Evolutionary conservation across 1,140 invertebrate genomes (phyloP).

Genomic region (Dufourea novaeangliae): DNA sequence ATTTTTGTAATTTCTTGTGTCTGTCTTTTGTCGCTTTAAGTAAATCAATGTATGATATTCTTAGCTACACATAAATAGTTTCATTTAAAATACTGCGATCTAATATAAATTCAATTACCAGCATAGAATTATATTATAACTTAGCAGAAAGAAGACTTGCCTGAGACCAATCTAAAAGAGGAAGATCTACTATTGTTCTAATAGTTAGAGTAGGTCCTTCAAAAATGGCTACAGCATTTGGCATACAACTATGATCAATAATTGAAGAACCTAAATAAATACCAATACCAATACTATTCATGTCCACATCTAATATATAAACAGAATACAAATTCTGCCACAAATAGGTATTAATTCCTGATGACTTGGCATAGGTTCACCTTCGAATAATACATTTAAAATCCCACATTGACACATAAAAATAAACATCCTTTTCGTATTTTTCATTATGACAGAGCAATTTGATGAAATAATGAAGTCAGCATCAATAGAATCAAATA

Average conservation of each 20-base stretch:
- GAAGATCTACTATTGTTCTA: slow-evolving; percentile 87
- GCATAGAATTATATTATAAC: no score
- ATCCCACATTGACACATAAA: slow-evolving; percentile 86
- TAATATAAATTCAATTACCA: background rate
- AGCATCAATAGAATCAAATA: background rate
- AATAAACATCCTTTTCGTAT: slow-evolving; percentile 88
- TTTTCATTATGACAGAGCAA: slow-evolving; percentile 88
- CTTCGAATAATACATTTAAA: slow-evolving; percentile 85
- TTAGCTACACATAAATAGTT: slow-evolving; percentile 83
- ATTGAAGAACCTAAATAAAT: slow-evolving; percentile 93
- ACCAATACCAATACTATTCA: slow-evolving; percentile 91
- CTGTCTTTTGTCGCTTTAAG: slow-evolving; percentile 87
- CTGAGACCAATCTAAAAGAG: slow-evolving; percentile 86
- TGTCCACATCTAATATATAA: slow-evolving; percentile 90
- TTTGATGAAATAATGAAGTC: slow-evolving; percentile 81
- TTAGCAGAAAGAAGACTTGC: slow-evolving; percentile 76
- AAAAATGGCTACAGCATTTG: slow-evolving; percentile 93
- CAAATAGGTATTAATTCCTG: slow-evolving; percentile 90
- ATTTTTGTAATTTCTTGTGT: slow-evolving; percentile 85
- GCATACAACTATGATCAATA: slow-evolving; percentile 94
- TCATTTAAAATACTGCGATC: background rate
- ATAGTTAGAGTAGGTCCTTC: slow-evolving; percentile 90
- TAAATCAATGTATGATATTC: slow-evolving; percentile 92
- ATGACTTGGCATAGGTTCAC: slow-evolving; percentile 86
- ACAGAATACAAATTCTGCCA: slow-evolving; percentile 92